Conservation (phyloP, 2,888 invertebrate genomes). For the Eugnorisma glareosa region DNA sequence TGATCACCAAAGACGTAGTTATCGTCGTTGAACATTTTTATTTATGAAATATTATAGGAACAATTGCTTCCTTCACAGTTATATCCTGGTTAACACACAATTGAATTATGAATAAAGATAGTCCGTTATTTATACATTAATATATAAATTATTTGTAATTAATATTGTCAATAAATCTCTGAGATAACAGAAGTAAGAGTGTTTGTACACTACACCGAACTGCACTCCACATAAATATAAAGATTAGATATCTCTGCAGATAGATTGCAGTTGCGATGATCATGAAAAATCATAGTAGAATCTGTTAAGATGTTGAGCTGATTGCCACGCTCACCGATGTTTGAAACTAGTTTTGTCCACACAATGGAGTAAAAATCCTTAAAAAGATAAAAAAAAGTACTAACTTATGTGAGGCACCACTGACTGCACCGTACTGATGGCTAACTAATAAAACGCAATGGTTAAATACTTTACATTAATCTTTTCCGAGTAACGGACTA, state of each 20-base stretch:
- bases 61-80: background rate
- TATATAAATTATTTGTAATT: constrained; percentile 21
- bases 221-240: background rate
- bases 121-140: constrained; percentile 31
- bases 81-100: background rate
- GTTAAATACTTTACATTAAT: constrained; percentile 6
- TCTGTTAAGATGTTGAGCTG: background rate
- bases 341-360: constrained; percentile 43
- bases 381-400: constrained; percentile 15
- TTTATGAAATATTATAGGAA: background rate
- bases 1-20: constrained; percentile 76
- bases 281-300: background rate
- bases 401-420: background rate
- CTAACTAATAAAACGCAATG: background rate
- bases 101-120: background rate
- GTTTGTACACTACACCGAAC: constrained; percentile 25
- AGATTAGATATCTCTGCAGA: background rate
- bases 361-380: constrained; percentile 44
- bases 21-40: constrained; percentile 72
- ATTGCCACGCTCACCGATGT: constrained; percentile 15
- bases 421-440: background rate
- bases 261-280: background rate
- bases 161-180: constrained; percentile 16
- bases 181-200: constrained; percentile 20
- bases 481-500: background rate